Base-by-base conservation (phyloP, 2,113 vertebrate genomes). In the Rhea americana region DNA sequence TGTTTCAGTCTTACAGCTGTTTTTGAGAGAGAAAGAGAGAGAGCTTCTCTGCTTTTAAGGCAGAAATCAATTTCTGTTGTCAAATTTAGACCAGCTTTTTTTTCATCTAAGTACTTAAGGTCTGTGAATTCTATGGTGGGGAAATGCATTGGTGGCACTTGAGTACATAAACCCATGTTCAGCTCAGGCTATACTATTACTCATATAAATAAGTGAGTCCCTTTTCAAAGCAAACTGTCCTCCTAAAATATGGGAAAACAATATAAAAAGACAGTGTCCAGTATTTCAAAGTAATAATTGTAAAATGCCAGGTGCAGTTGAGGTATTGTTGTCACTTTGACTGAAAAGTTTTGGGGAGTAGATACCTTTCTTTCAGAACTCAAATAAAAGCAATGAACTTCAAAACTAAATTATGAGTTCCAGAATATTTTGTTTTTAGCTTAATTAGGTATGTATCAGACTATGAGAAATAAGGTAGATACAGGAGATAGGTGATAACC, bases 91-190 rank as follows among this genome's bases (percentile, higher is more conserved):
- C 22, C 15, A 78, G 63, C 32, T 22, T 65, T 18, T 79, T 84
- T 62, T 47, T 32, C n/a, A 45, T 79, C 14, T 22, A 28, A 86
- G 56, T 85, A 32, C 16, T 67, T 63, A 47, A 45, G 26, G 78
- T 75, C 71, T 77, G 18, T 67, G 71, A 84, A 48, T 93, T 90
- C 35, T 56, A 16, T 61, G 62, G 24, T 19, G 3, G 22, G 12
- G 18, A 88, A 83, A 35, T 81, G 25, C 30, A n/a, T 68, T 0
- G 0, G 3, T 58, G n/a, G 37, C 21, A 75, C 39, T 63, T 0
- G 2, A 1, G 86, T 86, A 71, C 13, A 12, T 1, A 5, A 47
- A 32, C 32, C 70, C 21, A 10, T 7, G 24, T 73, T 88, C 73
- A n/a, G 16, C 39, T 81, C 45, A 35, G 28, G 21, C 13, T 17